Evolutionary conservation across 2,888 invertebrate species (phyloP), one percentile per base, ranked within the genome.

Genomic region (Leptopterna dolabrata): DNA sequence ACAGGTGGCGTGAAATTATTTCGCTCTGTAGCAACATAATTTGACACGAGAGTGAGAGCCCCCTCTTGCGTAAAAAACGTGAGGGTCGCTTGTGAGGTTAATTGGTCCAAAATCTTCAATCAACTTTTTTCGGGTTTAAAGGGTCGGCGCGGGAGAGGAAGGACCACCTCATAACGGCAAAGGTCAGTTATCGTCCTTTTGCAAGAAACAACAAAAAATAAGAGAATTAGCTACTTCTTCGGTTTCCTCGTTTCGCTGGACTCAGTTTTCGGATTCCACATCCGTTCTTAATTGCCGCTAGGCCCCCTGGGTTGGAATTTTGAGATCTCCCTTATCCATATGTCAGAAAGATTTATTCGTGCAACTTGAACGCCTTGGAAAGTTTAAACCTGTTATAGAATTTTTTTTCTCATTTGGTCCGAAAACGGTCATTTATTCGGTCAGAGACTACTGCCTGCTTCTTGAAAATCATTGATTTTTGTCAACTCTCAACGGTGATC

Each of bases 21-120:
- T 27, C 14, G 14, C 19, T 24, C 24, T 78, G 78, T 78, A 78
- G 41, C 7, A 11, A 27, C 47, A 45, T 78, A 78, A 78, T 78
- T 78, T 45, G 47, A 78, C 78, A 78, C 43, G 78, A 29, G 27
- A 45, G 45, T 43, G 78, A 27, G 47, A 27, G 29, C 78, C 16
- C 1, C 78, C 47, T n/a, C n/a, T 78, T 78, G 78, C 78, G 78
- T 47, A 41, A 78, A n/a, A 45, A 45, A 27, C 78, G 47, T 27
- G 78, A 78, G 29, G 78, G 78, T 78, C 78, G 45, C 30, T 16
- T 2, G 9, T 4, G 45, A 47, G 78, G 78, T 78, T 47, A 78
- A 78, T 78, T 78, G 43, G 43, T 78, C 73, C 78, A 47, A 47
- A 76, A 47, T 78, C 27, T 43, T 78, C 78, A 45, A 78, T 78